Percentiles rank a stretch among this genome's conserved stretches.
Conservation (phyloP, 2,113 vertebrate genomes). For the Toxotes jaculatrix region DNA sequence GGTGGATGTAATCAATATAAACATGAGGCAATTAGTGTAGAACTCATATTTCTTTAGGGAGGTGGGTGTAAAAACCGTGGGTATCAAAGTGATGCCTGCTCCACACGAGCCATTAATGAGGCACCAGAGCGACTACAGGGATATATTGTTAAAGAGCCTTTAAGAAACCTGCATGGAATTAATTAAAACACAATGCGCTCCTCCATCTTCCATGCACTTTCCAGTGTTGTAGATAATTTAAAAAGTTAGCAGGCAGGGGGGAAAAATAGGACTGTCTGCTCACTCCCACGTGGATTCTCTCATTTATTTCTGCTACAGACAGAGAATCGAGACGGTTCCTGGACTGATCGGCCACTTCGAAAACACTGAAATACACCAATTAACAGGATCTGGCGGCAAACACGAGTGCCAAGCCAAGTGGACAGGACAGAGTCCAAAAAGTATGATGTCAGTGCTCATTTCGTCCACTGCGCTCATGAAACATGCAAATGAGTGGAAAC, state of each 20-base stretch:
- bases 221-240: constrained; percentile 31
- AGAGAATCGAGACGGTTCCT: constrained; percentile 12
- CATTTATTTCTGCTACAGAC: constrained; percentile 36
- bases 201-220: constrained; percentile 28
- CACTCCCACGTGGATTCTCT: constrained; percentile 9
- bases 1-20: constrained; percentile 69
- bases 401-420: constrained; percentile 2
- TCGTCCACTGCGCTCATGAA: constrained; percentile 18
- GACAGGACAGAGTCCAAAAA: constrained; percentile 41
- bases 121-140: constrained; percentile 24
- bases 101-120: constrained; percentile 61
- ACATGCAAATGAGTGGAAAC: constrained; percentile 28
- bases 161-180: constrained; percentile 55
- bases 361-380: constrained; percentile 55
- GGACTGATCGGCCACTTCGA: constrained; percentile 18
- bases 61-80: constrained; percentile 55
- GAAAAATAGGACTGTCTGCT: constrained; percentile 1
- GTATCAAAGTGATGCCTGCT: constrained; percentile 64
- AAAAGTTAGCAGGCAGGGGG: constrained; percentile 21
- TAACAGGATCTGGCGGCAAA: constrained; percentile 38
- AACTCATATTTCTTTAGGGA: constrained; percentile 70
- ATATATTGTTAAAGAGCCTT: constrained; percentile 49
- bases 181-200: constrained; percentile 41
- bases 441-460: constrained; percentile 7
- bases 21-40: constrained; percentile 77